Percentiles rank a stretch among this genome's conserved stretches.
Evolutionary conservation across 2,797 vertebrate genomes (phyloP).

Genomic region (Hoplostethus mediterraneus): DNA sequence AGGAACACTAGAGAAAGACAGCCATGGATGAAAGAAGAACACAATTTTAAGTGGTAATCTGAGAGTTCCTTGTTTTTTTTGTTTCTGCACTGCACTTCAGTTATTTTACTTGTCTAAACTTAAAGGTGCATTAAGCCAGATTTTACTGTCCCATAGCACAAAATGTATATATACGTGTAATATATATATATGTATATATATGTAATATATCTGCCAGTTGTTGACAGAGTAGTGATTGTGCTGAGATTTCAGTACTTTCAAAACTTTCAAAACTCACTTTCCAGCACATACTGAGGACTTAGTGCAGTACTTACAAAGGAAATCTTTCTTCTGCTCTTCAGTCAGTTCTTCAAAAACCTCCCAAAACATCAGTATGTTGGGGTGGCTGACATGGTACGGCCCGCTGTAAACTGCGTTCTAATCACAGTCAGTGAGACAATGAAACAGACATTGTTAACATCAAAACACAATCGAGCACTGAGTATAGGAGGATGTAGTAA

Average conservation of each 20-base stretch:
- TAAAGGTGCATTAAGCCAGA: too few relatives aligned
- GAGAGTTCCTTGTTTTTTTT: too few relatives aligned
- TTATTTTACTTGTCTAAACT: too few relatives aligned
- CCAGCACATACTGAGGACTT: neutral
- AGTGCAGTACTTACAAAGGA: slow-evolving; percentile 88
- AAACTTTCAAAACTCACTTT: too few relatives aligned
- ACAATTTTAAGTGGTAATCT: too few relatives aligned
- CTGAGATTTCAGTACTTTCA: neutral
- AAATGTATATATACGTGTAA: too few relatives aligned
- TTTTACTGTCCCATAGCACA: too few relatives aligned
- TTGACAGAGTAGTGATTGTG: too few relatives aligned
- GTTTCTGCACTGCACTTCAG: too few relatives aligned
- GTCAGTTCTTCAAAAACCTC: slow-evolving; percentile 93
- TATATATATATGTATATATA: too few relatives aligned
- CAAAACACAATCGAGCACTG: neutral
- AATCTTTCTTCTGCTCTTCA: slow-evolving; percentile 91
- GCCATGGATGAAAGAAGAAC: too few relatives aligned
- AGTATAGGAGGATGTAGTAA: neutral
- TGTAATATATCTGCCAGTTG: too few relatives aligned
- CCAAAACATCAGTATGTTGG: slow-evolving; percentile 91
- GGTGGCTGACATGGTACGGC: slow-evolving; percentile 79
- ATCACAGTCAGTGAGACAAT: neutral
- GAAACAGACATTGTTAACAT: neutral
- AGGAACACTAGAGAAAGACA: slow-evolving; percentile 75
- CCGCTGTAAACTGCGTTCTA: slow-evolving; percentile 89